phyloP scores from a whole-genome alignment of 2,797 vertebrate species.

The Pipistrellus nathusii region DNA sequence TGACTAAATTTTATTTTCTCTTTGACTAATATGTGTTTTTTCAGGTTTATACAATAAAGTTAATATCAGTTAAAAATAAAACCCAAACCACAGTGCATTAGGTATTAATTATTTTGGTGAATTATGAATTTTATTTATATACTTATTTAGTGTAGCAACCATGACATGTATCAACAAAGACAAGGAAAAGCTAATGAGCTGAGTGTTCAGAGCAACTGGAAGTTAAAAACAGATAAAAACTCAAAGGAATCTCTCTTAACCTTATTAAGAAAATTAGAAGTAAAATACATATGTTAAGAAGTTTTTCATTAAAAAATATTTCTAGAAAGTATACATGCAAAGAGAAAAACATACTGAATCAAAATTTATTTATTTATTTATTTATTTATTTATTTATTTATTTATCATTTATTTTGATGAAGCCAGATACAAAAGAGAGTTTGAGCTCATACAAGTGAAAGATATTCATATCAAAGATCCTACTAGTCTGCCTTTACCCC shows the following conservation, averaged over 20 bases:
- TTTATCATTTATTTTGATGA: not conserved
- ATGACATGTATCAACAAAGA: not conserved
- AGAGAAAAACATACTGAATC: not conserved
- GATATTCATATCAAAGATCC: not conserved
- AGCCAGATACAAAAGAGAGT: not conserved
- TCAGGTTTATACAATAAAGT: not conserved
- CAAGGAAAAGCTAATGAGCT: not conserved
- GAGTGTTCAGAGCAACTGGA: not conserved
- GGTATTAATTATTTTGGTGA: not conserved
- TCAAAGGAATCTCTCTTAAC: not conserved
- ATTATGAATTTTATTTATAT: not conserved
- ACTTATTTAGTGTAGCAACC: not conserved
- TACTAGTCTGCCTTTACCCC: not conserved
- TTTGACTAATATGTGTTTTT: not conserved
- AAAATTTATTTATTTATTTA: not conserved
- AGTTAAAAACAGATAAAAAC: not conserved
- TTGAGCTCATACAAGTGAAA: not conserved
- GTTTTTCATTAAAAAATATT: conserved; percentile 40
- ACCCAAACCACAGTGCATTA: not conserved
- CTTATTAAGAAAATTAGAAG: not conserved
- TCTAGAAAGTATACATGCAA: not conserved
- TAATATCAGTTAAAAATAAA: not conserved
- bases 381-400: not conserved
- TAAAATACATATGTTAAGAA: not conserved
- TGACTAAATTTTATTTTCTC: not conserved